phyloP scores from a whole-genome alignment of 2,113 vertebrate genomes.

The Plestiodon gilberti region DNA sequence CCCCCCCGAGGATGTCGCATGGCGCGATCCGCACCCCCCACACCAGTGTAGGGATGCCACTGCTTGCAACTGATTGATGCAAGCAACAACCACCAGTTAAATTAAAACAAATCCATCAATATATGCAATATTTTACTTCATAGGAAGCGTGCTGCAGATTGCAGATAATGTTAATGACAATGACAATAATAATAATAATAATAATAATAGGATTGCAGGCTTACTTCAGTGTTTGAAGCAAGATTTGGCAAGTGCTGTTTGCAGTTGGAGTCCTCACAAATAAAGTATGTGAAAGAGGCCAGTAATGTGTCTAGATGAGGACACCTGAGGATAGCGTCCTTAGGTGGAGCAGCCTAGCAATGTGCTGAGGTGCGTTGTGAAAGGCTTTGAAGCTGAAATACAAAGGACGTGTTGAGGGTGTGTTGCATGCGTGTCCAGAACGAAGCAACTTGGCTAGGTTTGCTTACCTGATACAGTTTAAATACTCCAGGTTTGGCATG shows the following conservation, averaged over 20 bases:
- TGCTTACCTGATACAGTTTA: neutral
- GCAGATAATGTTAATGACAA: neutral
- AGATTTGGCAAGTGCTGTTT: neutral
- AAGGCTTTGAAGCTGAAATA: constrained; percentile 8
- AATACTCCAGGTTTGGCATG: neutral
- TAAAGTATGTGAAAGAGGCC: neutral
- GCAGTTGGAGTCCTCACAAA: neutral
- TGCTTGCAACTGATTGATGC: neutral
- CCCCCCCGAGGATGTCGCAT: too few relatives aligned
- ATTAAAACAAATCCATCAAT: neutral
- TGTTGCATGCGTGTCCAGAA: neutral
- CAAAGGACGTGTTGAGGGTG: neutral
- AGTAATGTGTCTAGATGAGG: neutral
- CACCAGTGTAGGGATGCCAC: too few relatives aligned
- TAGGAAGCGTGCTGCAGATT: neutral
- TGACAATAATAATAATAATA: neutral
- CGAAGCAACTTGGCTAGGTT: neutral
- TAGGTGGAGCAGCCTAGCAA: neutral
- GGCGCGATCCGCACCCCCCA: too few relatives aligned
- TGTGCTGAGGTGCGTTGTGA: neutral
- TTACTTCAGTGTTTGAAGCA: neutral
- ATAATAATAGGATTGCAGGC: neutral
- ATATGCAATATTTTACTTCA: neutral
- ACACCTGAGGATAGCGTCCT: neutral
- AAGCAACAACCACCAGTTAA: neutral